These are phyloP conservation scores for Cyclargus thomasi DNA, from an alignment of 1,140 invertebrate genomes.

Conservation along the genomic window DNA sequence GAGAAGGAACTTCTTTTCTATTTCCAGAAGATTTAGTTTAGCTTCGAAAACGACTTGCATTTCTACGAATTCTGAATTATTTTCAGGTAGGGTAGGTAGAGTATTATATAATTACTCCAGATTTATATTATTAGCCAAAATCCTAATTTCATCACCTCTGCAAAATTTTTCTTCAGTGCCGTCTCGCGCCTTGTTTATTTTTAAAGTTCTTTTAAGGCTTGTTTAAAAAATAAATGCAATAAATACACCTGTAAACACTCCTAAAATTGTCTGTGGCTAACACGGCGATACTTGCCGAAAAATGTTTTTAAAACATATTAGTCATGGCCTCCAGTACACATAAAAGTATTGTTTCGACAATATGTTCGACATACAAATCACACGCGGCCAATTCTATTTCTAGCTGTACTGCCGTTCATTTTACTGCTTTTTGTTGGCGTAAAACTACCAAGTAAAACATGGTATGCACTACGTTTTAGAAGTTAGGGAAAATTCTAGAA, in stretches of 20 bases:
- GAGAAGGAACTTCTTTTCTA: too few species aligned
- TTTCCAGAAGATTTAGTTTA: too few species aligned
- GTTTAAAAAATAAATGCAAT: too few species aligned
- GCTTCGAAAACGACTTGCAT: too few species aligned
- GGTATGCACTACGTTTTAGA: neutral
- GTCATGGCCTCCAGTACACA: conserved; percentile 39
- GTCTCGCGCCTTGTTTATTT: too few species aligned
- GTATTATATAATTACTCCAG: too few species aligned
- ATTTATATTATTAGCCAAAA: too few species aligned
- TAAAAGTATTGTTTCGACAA: conserved; percentile 54
- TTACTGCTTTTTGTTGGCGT: conserved; percentile 13
- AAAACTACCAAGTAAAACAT: conserved; percentile 8
- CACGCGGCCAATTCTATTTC: conserved; percentile 49
- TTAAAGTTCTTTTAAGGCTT: too few species aligned
- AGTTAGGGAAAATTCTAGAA: neutral
- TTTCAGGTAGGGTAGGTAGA: too few species aligned
- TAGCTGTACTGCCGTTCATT: conserved; percentile 31
- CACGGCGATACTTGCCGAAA: conserved; percentile 18
- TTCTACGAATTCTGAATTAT: too few species aligned
- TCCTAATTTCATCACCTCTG: too few species aligned
- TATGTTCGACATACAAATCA: conserved; percentile 50
- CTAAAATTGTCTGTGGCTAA: neutral
- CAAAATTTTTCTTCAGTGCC: too few species aligned
- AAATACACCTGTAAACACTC: neutral
- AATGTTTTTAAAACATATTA: conserved; percentile 55